Evolutionary conservation across 2,888 invertebrate species (phyloP).

Genomic region (Coecobrya sp.): DNA sequence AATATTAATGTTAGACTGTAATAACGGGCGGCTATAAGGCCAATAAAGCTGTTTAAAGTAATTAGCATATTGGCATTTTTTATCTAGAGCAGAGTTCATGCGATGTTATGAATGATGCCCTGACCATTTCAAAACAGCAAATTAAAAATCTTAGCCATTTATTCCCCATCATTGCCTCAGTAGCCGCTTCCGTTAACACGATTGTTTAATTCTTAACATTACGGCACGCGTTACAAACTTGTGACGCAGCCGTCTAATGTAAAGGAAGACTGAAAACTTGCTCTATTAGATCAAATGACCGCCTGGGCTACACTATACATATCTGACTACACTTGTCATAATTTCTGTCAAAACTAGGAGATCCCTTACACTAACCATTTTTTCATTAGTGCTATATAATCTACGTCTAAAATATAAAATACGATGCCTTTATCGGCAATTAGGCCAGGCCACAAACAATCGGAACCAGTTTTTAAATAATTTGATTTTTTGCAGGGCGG

Average conservation of each 20-base stretch:
- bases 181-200: constrained; percentile 20
- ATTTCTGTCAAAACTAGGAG: background rate
- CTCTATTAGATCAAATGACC: background rate
- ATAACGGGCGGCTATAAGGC: background rate
- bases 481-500: background rate
- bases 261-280: background rate
- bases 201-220: background rate
- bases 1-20: no score
- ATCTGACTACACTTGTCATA: no score
- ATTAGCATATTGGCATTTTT: background rate
- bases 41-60: background rate
- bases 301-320: background rate
- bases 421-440: constrained; percentile 16
- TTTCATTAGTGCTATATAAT: background rate
- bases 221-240: background rate
- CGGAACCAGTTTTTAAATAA: constrained; percentile 12
- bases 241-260: background rate
- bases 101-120: background rate
- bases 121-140: background rate
- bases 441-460: constrained; percentile 22
- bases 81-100: background rate
- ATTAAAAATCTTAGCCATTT: background rate
- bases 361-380: background rate
- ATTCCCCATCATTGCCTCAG: background rate
- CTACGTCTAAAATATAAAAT: background rate